Conservation (phyloP, 2,113 vertebrate genomes). For the Hyperoodon ampullatus region DNA sequence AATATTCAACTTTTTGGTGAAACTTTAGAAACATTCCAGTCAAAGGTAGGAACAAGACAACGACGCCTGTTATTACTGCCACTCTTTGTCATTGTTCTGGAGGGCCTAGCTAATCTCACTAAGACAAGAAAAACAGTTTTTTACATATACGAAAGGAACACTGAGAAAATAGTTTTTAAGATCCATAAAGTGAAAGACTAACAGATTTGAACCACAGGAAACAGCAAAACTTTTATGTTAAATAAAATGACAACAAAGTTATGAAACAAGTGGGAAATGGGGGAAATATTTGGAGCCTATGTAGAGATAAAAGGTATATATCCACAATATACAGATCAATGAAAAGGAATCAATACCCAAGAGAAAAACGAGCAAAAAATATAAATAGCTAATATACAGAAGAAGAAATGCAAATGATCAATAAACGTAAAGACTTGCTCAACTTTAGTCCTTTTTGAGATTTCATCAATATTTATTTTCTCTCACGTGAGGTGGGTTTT, state of each 20-base stretch:
- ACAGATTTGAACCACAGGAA: neutral
- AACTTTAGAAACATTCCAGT: neutral
- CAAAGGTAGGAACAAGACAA: neutral
- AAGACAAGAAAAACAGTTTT: neutral
- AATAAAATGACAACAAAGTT: neutral
- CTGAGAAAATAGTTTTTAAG: slow-evolving; percentile 21
- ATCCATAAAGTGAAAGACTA: neutral
- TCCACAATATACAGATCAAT: neutral
- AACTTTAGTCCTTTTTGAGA: neutral
- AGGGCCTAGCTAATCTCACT: neutral
- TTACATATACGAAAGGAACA: neutral
- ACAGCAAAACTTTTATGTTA: neutral
- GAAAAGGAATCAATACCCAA: neutral
- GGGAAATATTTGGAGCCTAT: neutral
- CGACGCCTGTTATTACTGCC: neutral
- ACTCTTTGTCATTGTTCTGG: neutral
- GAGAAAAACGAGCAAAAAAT: neutral
- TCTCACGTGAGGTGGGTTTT: neutral
- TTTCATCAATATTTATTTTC: neutral
- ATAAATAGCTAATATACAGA: neutral
- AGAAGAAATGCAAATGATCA: neutral
- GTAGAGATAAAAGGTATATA: neutral
- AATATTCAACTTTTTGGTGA: neutral
- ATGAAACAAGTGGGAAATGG: neutral
- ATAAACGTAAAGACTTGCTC: neutral